Evolutionary conservation across 1,140 invertebrate species (phyloP), one percentile per base, ranked within the genome.

Genomic region (Drosophila paulistorum): DNA sequence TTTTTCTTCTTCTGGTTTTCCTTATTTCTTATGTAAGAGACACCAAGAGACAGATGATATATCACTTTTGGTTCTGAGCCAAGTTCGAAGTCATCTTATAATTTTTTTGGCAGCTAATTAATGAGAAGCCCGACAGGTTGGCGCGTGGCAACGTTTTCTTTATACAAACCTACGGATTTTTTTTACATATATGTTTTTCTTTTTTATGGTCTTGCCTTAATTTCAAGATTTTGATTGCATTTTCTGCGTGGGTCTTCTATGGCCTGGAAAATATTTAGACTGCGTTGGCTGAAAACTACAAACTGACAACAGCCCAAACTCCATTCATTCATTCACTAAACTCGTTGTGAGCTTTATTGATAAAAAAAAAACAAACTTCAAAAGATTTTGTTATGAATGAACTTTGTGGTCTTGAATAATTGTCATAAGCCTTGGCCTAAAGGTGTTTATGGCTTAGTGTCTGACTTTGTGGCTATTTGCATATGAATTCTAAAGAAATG

Each of bases 101-200:
- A n/a, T 55, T 72, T 64, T 41, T 33, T 65, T 30, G 63, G 58
- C 72, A 57, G 77, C 68, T 73, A 83, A 83, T 83, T 83, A 83
- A 84, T 70, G 68, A 57, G 55, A 77, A 80, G 65, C 64, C 54
- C 76, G 59, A 69, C 71, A 80, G 73, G 72, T 76, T 80, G 81
- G 73, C 81, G 77, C 81, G 80, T 82, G 80, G 68, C 81, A 67
- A 35, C 26, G 41, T 67, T 67, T 63, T n/a, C 45, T 59, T 39
- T 1, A 1, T 10, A 10, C 9, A 37, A 23, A 63, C 73, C 69
- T 42, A 75, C 58, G 17, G 13, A 65, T 37, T 17, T 74, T 51
- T 37, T 45, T 42, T 45, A 62, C 73, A 39, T 57, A 55, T 71
- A 59, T 20, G 61, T 67, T 30, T 61, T 26, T 26, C 26, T 26